Base-by-base conservation (phyloP, 2,797 vertebrate species). In the Gymnoscopelus microlampas region DNA sequence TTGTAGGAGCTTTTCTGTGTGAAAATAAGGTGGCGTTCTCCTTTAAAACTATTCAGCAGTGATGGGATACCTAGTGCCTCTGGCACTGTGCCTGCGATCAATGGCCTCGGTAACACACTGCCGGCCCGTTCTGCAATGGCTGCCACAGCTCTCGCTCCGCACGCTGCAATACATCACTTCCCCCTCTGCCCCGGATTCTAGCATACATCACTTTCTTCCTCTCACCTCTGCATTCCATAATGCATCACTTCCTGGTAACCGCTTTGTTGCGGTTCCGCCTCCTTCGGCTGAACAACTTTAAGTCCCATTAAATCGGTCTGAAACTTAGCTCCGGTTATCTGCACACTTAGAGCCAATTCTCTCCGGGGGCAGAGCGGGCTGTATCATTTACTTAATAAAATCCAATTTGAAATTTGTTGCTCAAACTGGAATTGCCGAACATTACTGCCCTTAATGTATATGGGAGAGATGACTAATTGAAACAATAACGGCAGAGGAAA, bases 21-120 rank as follows among this genome's bases (percentile, higher is more conserved):
- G 62, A 26, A 61, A 74, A 67, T 55, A 71, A 76, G 72, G 63
- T 77, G 0, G 7, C 60, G 70, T 79, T 74, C 66, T 66, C 68
- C 57, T 80, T 76, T 77, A 73, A 82, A 84, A 60, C 64, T 53
- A 73, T 83, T 87, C 80, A 80, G 85, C 80, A 85, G 88, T 80
- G 87, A 93, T 89, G 80, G 86, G 89, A 91, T 87, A 87, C 81
- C 68, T 85, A 68, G 65, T 70, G 71, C 80, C 69, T 75, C 66
- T 83, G 73, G 75, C 71, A 35, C 24, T 8, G 11, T 53, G 78
- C 79, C 77, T 83, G 50, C 68, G 59, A 82, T 84, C 82, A 84
- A 83, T 84, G 74, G 60, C 68, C 66, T 83, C 64, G 57, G 68
- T 44, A 80, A 74, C 71, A 79, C 73, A 71, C 53, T 67, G 69